Evolutionary conservation across 2,797 vertebrate genomes (phyloP), one percentile per base, ranked within the genome.

Genomic region (Rhinella marina): DNA sequence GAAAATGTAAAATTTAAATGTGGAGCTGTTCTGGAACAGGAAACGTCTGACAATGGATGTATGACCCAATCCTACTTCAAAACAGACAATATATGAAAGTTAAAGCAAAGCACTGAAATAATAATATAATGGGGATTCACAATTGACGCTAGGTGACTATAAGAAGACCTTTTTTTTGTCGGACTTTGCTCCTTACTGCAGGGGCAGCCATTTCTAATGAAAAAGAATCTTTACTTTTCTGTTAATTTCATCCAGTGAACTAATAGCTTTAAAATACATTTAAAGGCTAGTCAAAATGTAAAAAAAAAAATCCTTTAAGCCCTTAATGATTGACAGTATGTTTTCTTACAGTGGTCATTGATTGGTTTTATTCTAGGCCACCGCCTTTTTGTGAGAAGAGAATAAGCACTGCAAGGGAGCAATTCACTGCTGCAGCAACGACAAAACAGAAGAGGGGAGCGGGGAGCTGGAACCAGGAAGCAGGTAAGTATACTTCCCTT

Each of bases 1-100:
- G 52, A 66, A 72, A 57, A 82, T 54, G n/a, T 68, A 68, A 68
- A 70, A 72, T 83, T 57, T 72, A 70, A 83, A 25, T 56, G 62
- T 1, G 23, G 66, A 72, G 64, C 81, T 56, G 50, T 56, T 83
- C 48, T 57, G 54, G 66, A 32, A 13, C 66, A 32, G 25, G 17
- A 25, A 7, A 83, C 64, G 16, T 83, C 6, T 12, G 72, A 83
- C 64, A 54, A 83, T 70, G 25, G 64, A 21, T 56, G 56, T 83
- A 32, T 72, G 52, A 72, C 64, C 66, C 66, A 13, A 14, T 17
- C 21, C 48, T 68, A 6, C 64, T 66, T 72, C 48, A 83, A 19
- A 56, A 56, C 27, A 27, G n/a, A 68, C 81, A 72, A 83, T 56
- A 27, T 56, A 70, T 52, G 29, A 70, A 27, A 29, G 10, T 11